Evolutionary conservation across 2,797 vertebrate species (phyloP), one percentile per base, ranked within the genome.

Genomic region (Rallus crepitans): DNA sequence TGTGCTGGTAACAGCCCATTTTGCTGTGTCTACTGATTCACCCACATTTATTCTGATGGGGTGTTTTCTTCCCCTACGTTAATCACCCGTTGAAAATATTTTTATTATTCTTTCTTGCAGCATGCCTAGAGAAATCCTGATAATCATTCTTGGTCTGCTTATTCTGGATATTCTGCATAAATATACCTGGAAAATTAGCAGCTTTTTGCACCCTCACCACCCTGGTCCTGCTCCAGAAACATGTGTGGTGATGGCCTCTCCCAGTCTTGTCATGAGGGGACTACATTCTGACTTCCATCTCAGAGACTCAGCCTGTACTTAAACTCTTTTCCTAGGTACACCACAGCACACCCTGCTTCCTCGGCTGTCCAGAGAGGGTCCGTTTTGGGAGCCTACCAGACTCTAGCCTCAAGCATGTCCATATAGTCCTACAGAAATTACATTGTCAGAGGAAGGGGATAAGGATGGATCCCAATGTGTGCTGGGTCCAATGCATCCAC

Each of bases 21-120:
- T 91, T 86, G 30, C 61, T 77, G 5, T 57, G 59, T 82, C 47
- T 93, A 25, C 37, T 81, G 63, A 70, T 94, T 76, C 93, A 83
- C 31, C 8, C 40, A 55, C 50, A 65, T 61, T 37, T 85, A 66
- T 92, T 91, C 68, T 89, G 33, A 16, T 52, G 21, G 4, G 15
- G 1, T 3, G 50, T 33, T 63, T 68, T 42, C 48, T 15, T 2
- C 3, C 3, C 15, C 5, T 30, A 18, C 20, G 31, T 82, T 71
- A 89, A 87, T 85, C 57, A 85, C 31, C 40, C 33, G 47, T 45
- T 56, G 47, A 85, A 85, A 82, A 30, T 5, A 40, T 47, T 85
- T 93, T 78, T 68, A 90, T 21, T 92, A 59, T 69, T 78, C 52
- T 86, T 13, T 39, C 25, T 65, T 45, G 14, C 42, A 70, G 20